Conservation (phyloP, 2,888 invertebrate genomes). For the Tuta absoluta region DNA sequence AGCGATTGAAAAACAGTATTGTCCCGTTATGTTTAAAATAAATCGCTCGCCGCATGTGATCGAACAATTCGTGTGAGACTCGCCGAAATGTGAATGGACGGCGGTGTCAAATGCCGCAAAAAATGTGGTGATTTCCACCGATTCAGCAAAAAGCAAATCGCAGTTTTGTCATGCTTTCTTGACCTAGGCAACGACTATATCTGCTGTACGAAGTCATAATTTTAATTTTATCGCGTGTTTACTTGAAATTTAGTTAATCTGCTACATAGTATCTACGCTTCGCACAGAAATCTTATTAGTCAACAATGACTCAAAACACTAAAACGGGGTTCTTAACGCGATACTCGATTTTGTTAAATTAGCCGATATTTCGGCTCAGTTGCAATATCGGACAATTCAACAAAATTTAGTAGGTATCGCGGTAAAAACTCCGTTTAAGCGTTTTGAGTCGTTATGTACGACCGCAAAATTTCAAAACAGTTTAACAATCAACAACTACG, state of each 20-base stretch:
- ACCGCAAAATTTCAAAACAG: too few species aligned
- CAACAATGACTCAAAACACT: too few species aligned
- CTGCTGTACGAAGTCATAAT: neutral
- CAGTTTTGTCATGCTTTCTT: constrained; percentile 49
- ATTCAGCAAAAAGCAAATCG: constrained; percentile 38
- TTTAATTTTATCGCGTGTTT: neutral
- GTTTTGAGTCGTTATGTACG: too few species aligned
- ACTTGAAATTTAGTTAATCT: neutral
- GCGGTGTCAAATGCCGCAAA: constrained; percentile 37
- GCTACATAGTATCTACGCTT: too few species aligned
- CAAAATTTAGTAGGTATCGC: too few species aligned
- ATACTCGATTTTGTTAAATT: too few species aligned
- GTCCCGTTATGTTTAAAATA: constrained; percentile 20
- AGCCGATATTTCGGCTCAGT: too few species aligned
- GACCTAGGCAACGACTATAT: constrained; percentile 45
- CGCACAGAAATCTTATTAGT: too few species aligned
- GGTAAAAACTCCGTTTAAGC: too few species aligned
- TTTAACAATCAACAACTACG: too few species aligned
- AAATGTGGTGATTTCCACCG: constrained; percentile 38
- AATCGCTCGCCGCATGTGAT: constrained; percentile 24
- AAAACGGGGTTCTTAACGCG: too few species aligned
- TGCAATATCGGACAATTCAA: too few species aligned
- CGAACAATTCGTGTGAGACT: constrained; percentile 36
- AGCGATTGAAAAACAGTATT: constrained; percentile 4
- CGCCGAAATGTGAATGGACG: constrained; percentile 32